phyloP scores from a whole-genome alignment of 2,888 invertebrate genomes.

The Ametastegia equiseti region DNA sequence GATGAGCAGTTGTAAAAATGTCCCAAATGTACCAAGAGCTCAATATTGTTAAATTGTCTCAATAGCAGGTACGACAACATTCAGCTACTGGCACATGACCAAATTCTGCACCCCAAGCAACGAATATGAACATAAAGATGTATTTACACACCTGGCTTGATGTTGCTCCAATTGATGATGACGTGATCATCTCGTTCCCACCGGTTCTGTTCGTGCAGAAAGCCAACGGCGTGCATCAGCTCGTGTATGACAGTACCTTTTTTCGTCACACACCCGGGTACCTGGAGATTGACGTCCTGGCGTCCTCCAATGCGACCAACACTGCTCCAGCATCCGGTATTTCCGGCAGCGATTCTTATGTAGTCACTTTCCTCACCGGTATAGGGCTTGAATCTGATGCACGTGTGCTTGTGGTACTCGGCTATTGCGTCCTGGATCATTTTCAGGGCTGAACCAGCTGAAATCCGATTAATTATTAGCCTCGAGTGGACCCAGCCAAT shows the following conservation, averaged over 20 bases:
- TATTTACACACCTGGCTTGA: slow-evolving; percentile 78
- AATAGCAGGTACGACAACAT: too few relatives aligned
- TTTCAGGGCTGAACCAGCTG: slow-evolving; percentile 79
- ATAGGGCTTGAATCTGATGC: slow-evolving; percentile 84
- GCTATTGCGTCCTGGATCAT: slow-evolving; percentile 84
- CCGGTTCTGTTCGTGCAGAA: slow-evolving; percentile 90
- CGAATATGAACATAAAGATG: not conserved
- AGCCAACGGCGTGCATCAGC: slow-evolving; percentile 88
- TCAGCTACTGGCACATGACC: too few relatives aligned
- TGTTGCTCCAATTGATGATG: slow-evolving; percentile 83
- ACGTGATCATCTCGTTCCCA: slow-evolving; percentile 86
- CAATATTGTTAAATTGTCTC: too few relatives aligned
- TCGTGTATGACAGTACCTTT: slow-evolving; percentile 89
- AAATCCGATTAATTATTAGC: not conserved
- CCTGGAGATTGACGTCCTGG: slow-evolving; percentile 87
- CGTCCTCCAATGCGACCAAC: slow-evolving; percentile 84
- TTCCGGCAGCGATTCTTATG: slow-evolving; percentile 82
- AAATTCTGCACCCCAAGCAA: not conserved
- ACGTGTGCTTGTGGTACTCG: slow-evolving; percentile 87
- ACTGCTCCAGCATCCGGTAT: slow-evolving; percentile 89
- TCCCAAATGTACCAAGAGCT: too few relatives aligned
- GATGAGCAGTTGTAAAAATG: not conserved
- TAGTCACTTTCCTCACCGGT: slow-evolving; percentile 82
- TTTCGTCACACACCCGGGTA: slow-evolving; percentile 84
- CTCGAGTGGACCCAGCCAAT: not conserved